Conservation (phyloP, 1,140 invertebrate genomes). For the Dermatophagoides farinae region DNA sequence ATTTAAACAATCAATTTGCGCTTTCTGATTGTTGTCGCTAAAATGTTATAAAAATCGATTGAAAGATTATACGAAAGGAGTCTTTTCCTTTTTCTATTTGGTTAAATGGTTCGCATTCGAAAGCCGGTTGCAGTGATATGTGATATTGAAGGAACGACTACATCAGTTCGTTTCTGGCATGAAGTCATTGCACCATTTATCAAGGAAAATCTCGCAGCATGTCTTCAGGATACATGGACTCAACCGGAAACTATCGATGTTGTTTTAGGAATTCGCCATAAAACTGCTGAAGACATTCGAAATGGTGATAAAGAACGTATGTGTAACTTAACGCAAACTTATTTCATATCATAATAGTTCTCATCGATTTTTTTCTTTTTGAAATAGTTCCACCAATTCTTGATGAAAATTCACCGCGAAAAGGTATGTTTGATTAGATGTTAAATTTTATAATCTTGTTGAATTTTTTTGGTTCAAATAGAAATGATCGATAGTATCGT, state of each 20-base stretch:
- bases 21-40: no score
- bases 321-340: no score
- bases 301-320: no score
- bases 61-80: no score
- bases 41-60: no score
- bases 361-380: no score
- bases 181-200: neutral
- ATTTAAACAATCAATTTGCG: no score
- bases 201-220: neutral
- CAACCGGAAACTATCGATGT: neutral
- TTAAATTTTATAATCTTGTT: neutral
- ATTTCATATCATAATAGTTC: no score
- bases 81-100: no score
- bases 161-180: neutral
- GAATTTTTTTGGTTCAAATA: neutral
- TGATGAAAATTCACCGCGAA: no score
- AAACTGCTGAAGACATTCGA: no score
- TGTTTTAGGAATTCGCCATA: neutral
- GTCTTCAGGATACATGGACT: neutral
- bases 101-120: neutral
- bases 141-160: neutral
- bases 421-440: neutral
- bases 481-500: neutral
- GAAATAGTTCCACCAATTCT: no score
- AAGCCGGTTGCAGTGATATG: neutral